Conservation (phyloP, 2,113 vertebrate genomes). For the Passer montanus region DNA sequence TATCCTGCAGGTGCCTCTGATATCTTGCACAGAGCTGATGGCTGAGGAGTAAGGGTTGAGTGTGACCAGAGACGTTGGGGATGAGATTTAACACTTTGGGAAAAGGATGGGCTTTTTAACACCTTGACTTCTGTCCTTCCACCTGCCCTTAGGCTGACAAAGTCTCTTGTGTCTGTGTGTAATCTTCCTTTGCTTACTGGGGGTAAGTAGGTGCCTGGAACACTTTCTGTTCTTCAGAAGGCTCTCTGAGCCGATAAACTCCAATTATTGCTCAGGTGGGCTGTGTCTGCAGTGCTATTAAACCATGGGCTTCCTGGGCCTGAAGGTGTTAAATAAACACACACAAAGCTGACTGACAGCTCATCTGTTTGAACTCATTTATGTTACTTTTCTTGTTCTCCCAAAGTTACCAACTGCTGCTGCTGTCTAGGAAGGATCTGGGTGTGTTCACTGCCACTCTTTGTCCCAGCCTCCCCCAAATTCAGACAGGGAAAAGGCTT, state of each 20-base stretch:
- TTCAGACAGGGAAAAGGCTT: not conserved
- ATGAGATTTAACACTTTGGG: not conserved
- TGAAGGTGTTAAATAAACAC: not conserved
- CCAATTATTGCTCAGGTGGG: not conserved
- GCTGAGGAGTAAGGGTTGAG: not conserved
- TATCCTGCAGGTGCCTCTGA: rapidly evolving
- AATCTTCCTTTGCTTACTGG: not conserved
- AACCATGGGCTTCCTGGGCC: not conserved
- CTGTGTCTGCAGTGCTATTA: not conserved
- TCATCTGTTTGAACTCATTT: not conserved
- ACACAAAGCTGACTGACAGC: not conserved
- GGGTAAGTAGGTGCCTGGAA: not conserved
- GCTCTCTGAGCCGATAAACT: not conserved
- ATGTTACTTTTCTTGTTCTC: not conserved
- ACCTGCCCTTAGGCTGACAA: not conserved
- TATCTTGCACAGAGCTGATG: not conserved
- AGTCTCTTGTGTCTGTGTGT: rapidly evolving
- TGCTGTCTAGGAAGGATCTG: not conserved
- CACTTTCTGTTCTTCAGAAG: not conserved
- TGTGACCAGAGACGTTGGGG: not conserved
- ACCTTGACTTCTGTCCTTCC: not conserved
- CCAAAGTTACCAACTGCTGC: rapidly evolving
- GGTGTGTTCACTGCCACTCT: rapidly evolving
- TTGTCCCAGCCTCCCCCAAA: not conserved
- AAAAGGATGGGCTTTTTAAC: not conserved